Base-by-base conservation (phyloP, 1,140 invertebrate species). In the Drosophila prosaltans region DNA sequence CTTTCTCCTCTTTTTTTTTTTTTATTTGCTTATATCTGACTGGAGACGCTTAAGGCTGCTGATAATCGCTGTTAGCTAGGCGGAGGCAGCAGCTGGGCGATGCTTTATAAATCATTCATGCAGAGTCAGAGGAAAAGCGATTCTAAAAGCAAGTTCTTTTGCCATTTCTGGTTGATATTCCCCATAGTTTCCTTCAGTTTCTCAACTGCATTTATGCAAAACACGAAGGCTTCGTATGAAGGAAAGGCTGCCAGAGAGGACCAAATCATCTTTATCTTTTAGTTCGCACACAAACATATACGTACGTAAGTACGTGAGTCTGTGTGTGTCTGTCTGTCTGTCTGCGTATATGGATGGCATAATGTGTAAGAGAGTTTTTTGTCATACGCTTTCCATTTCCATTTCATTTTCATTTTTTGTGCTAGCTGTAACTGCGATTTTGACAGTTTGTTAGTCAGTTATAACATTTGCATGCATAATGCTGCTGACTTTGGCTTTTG, bases 391-490 rank as follows among this genome's bases (percentile, higher is more conserved):
- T 39, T 55, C 39, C 28, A 30, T 40, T 71, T 45, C 69, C 26
- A 59, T 8, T 36, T 6, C 40, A 55, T 51, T 45, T 54, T 30
- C 32, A 45, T 58, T 40, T 64, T 76, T 51, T 65, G 32, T n/a
- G 6, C 28, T 72, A 32, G 61, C 66, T 65, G 61, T 71, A 80
- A 80, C 84, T 89, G 81, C 85, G 84, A 89, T 89, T 88, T 88
- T 88, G 84, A 88, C 84, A 88, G 84, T 88, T 89, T 80, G 76
- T 88, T 88, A 83, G 80, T 88, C 73, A 69, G 70, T 80, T 88
- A 89, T 89, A 74, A 74, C 84, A 83, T 89, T 88, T 88, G 84
- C 83, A 89, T 88, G 80, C 77, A 74, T 88, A 89, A 88, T 88
- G 84, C 76, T 69, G 32, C 30, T 40, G 40, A 36, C 58, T 41